phyloP scores from a whole-genome alignment of 2,888 invertebrate genomes.

The Eristalis arbustorum region DNA sequence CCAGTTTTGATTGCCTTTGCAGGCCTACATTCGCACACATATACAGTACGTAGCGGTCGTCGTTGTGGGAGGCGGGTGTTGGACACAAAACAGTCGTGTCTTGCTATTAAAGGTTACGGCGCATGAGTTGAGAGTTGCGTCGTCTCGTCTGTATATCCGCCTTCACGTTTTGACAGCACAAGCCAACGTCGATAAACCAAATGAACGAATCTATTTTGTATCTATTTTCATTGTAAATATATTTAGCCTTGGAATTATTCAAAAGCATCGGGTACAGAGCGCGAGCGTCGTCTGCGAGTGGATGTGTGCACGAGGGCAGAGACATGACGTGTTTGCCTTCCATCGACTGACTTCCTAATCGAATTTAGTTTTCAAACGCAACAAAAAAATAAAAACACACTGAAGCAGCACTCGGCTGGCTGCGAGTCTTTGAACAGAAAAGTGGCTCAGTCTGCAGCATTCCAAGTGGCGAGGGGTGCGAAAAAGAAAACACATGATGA shows the following conservation, averaged over 20 bases:
- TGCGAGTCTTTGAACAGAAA: neutral
- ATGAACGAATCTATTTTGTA: slow-evolving; percentile 23
- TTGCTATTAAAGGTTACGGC: slow-evolving; percentile 29
- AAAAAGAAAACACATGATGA: slow-evolving; percentile 8
- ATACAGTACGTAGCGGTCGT: neutral
- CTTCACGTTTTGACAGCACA: slow-evolving; percentile 34
- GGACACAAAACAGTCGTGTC: neutral
- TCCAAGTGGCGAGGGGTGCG: neutral
- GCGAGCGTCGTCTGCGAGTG: neutral
- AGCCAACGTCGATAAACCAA: slow-evolving; percentile 9
- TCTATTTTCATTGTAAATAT: slow-evolving; percentile 41
- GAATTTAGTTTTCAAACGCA: slow-evolving; percentile 23
- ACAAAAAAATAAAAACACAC: neutral
- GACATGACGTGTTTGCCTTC: slow-evolving; percentile 44
- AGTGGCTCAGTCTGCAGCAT: neutral
- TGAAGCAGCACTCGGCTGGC: neutral
- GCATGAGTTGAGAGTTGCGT: slow-evolving; percentile 9
- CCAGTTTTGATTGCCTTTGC: neutral
- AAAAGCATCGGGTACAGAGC: slow-evolving; percentile 24
- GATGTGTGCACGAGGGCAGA: neutral
- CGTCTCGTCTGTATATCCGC: slow-evolving; percentile 8
- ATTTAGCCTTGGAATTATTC: slow-evolving; percentile 53
- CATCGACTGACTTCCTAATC: slow-evolving; percentile 49
- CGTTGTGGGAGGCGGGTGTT: neutral
- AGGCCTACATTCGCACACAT: neutral